Conservation (phyloP, 1,140 invertebrate species). For the Lordiphosa mommai region DNA sequence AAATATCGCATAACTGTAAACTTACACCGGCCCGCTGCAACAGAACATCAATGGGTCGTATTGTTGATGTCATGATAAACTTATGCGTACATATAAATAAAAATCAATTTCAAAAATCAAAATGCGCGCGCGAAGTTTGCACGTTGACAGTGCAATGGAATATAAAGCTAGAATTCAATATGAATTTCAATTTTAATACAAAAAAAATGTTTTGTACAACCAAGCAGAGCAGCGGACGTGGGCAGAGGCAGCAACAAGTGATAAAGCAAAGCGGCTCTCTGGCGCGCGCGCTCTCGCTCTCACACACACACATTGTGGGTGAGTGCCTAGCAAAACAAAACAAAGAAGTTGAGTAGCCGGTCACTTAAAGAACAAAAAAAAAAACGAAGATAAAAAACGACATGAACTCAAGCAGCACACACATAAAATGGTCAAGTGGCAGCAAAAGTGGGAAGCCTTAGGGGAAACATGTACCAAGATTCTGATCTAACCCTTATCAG, state of each 20-base stretch:
- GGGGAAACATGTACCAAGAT: neutral
- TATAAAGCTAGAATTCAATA: constrained; percentile 62
- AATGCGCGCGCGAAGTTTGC: constrained; percentile 43
- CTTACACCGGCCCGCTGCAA: constrained; percentile 74
- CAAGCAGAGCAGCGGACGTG: constrained; percentile 15
- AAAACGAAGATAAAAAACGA: constrained; percentile 23
- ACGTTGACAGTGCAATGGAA: constrained; percentile 68
- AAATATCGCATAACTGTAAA: constrained; percentile 45
- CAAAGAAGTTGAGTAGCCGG: constrained; percentile 24
- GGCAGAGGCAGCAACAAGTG: constrained; percentile 59
- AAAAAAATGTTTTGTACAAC: constrained; percentile 58
- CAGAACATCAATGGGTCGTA: constrained; percentile 71
- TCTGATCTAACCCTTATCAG: too few species aligned
- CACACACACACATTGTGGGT: neutral
- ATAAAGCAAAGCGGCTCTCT: constrained; percentile 35
- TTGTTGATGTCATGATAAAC: constrained; percentile 54
- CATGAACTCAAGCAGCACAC: constrained; percentile 1
- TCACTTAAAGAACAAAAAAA: constrained; percentile 21
- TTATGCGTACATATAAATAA: too few species aligned
- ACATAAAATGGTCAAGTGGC: constrained; percentile 17
- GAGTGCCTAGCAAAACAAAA: constrained; percentile 43
- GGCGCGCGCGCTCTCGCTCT: neutral
- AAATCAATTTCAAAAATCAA: too few species aligned
- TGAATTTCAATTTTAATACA: constrained; percentile 74
- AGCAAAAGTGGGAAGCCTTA: neutral